Evolutionary conservation across 2,888 invertebrate species (phyloP), one percentile per base, ranked within the genome.

Genomic region (Plusia festucae): DNA sequence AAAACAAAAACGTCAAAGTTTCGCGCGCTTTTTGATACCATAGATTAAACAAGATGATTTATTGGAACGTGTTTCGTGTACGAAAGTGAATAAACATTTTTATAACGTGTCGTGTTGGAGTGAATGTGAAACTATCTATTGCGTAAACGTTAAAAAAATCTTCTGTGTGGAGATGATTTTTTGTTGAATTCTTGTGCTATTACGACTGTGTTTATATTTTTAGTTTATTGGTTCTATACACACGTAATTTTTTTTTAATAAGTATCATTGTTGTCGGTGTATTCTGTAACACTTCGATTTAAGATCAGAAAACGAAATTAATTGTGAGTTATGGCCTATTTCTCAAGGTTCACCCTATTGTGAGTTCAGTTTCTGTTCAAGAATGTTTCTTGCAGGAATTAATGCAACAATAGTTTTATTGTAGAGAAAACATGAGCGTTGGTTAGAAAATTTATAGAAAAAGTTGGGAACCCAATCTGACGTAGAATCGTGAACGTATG

Each of bases 71-170:
- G 93, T 92, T 91, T 90, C 76, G 88, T 90, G 88, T 82, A 90
- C 78, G 92, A 93, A 93, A 93, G 94, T 94, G 93, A 93, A 93
- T 92, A 91, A 87, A 89, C 85, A 89, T 90, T 87, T 87, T 89
- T 60, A 65, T 66, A 83, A 81, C 84, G 86, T 88, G 83, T 81
- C 86, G 90, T 89, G 91, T 87, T 91, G 90, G 91, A 93, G 94
- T 94, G 93, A 91, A 92, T 90, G 93, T 93, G 92, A 91, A 92
- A 92, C 84, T 84, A 82, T 51, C 65, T 83, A 86, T 94, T 94
- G 88, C 91, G 89, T 91, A 94, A 94, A 76, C 75, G 75, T 79
- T 79, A 85, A 87, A 66, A 64, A 87, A 88, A 81, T 86, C 85
- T 84, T 84, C 76, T 71, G 81, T 85, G 83, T 84, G 79, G 68